phyloP scores from a whole-genome alignment of 1,140 invertebrate genomes.

The Pseudomyrmex gracilis region DNA sequence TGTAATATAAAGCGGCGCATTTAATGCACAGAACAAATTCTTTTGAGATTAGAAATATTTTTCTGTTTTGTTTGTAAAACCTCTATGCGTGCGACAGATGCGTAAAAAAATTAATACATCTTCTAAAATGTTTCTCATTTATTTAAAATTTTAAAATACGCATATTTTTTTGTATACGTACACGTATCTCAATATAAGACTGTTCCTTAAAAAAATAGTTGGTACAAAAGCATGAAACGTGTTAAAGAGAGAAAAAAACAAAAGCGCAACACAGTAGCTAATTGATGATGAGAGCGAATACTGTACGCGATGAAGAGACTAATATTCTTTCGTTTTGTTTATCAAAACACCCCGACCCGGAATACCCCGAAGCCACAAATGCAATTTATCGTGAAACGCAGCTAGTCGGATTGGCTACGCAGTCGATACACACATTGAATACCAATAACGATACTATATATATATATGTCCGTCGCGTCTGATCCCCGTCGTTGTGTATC shows the following conservation, averaged over 20 bases:
- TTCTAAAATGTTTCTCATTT: too few species aligned
- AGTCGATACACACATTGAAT: constrained; percentile 27
- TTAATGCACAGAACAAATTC: too few species aligned
- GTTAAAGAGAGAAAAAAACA: background rate
- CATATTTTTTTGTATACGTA: too few species aligned
- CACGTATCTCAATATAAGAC: too few species aligned
- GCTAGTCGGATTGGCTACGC: constrained; percentile 31
- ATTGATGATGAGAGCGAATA: constrained; percentile 7
- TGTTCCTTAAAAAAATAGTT: too few species aligned
- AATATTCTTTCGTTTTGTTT: constrained; percentile 51
- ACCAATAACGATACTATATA: constrained; percentile 33
- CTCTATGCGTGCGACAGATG: too few species aligned
- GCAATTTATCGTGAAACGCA: constrained; percentile 53
- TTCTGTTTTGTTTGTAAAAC: too few species aligned
- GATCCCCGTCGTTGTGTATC: background rate
- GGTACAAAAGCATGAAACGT: too few species aligned
- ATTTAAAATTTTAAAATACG: too few species aligned
- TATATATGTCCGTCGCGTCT: background rate
- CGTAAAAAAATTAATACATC: too few species aligned
- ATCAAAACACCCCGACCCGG: constrained; percentile 3
- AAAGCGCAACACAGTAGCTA: background rate
- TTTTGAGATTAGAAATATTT: too few species aligned
- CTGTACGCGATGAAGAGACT: constrained; percentile 21
- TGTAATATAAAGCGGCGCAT: too few species aligned
- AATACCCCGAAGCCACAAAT: constrained; percentile 29